These are phyloP conservation scores for Nothobranchius furzeri DNA, from an alignment of 2,113 vertebrate species.

Conservation along the genomic window DNA sequence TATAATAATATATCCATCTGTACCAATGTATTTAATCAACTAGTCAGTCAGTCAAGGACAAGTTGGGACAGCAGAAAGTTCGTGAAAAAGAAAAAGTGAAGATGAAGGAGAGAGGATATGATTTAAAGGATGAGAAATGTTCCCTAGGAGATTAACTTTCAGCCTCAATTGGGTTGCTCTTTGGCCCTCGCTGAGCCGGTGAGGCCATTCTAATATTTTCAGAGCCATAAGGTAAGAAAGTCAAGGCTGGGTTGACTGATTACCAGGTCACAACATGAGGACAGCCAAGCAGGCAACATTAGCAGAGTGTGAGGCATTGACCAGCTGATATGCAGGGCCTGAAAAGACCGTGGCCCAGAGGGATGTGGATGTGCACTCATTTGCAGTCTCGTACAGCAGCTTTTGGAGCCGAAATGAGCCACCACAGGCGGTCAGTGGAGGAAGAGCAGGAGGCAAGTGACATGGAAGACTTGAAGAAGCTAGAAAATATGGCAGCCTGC, in stretches of 20 bases:
- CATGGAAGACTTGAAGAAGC: conserved; percentile 31
- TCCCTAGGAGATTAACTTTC: conserved; percentile 50
- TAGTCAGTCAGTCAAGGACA: background rate
- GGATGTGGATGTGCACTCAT: conserved; percentile 37
- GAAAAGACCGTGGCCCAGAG: conserved; percentile 16
- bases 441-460: conserved; percentile 16
- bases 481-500: conserved; percentile 32
- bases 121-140: conserved; percentile 49
- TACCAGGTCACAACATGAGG: conserved; percentile 52
- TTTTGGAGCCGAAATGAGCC: conserved; percentile 48
- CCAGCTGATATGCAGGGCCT: conserved; percentile 16
- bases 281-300: conserved; percentile 45
- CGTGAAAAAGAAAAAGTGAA: background rate
- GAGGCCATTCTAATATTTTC: conserved; percentile 62
- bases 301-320: conserved; percentile 42
- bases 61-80: conserved; percentile 7
- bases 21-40: background rate
- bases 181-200: conserved; percentile 33
- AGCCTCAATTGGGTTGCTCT: conserved; percentile 36
- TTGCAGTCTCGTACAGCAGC: conserved; percentile 35
- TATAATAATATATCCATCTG: too few species aligned
- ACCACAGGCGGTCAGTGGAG: conserved; percentile 34
- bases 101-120: conserved; percentile 15
- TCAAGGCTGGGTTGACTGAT: conserved; percentile 53
- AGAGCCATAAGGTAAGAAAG: conserved; percentile 36